Evolutionary conservation across 1,140 invertebrate genomes (phyloP).

Genomic region (Apis florea): DNA sequence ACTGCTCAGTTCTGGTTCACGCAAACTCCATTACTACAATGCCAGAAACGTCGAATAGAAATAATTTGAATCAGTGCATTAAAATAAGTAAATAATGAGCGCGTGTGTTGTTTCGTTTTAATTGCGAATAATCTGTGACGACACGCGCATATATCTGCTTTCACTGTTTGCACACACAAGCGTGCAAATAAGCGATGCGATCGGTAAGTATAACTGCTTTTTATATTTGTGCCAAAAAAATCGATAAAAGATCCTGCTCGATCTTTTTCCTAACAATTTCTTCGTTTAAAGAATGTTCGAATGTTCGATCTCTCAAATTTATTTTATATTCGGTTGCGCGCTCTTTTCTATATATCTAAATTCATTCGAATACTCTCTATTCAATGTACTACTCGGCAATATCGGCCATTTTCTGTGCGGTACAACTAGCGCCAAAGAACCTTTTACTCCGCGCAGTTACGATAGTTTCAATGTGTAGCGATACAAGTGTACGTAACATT

Average conservation of each 20-base stretch:
- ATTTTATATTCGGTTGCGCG: too few species aligned
- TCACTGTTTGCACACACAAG: too few species aligned
- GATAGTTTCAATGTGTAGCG: conserved; percentile 1
- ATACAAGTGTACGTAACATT: not conserved
- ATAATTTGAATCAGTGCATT: not conserved
- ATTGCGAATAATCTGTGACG: too few species aligned
- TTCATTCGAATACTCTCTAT: conserved; percentile 28
- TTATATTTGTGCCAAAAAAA: too few species aligned
- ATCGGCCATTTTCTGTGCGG: not conserved
- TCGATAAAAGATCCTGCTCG: too few species aligned
- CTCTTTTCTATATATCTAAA: not conserved
- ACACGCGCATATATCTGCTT: too few species aligned
- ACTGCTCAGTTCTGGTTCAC: conserved; percentile 9
- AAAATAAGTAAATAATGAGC: too few species aligned
- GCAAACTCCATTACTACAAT: not conserved
- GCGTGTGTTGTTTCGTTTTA: not conserved
- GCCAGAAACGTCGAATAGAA: not conserved
- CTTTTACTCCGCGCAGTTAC: conserved; percentile 15
- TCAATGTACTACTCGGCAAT: not conserved
- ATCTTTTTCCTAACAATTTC: too few species aligned
- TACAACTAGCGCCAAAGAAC: not conserved
- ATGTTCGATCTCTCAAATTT: too few species aligned
- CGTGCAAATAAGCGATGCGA: not conserved
- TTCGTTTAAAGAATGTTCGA: too few species aligned
- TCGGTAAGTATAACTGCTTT: too few species aligned